Percentiles rank a stretch among this genome's conserved stretches.
These are phyloP conservation scores for Nowickia ferox DNA, from an alignment of 2,888 invertebrate species.

Conservation along the genomic window DNA sequence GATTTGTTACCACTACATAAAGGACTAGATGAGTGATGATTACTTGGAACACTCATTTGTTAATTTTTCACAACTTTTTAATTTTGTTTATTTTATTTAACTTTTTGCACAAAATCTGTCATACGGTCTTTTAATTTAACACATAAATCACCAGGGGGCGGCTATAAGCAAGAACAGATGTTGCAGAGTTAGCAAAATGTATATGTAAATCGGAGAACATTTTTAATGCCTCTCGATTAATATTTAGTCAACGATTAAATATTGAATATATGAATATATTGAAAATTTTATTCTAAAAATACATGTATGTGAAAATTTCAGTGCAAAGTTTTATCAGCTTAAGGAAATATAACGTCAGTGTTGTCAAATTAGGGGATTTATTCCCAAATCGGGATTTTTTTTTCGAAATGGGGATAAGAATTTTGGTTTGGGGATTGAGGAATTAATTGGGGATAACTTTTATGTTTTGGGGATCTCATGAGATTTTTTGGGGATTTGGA, in stretches of 20 bases:
- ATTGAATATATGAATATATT: background rate
- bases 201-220: too few relatives aligned
- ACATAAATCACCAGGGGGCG: slow-evolving; percentile 19
- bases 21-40: slow-evolving; percentile 69
- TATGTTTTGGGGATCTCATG: too few relatives aligned
- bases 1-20: slow-evolving; percentile 74
- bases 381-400: too few relatives aligned
- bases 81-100: slow-evolving; percentile 53
- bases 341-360: too few relatives aligned
- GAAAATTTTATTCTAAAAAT: background rate
- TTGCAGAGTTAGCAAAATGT: background rate
- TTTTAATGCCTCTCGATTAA: too few relatives aligned
- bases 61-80: slow-evolving; percentile 47
- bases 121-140: slow-evolving; percentile 14
- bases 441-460: too few relatives aligned
- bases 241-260: background rate
- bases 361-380: too few relatives aligned
- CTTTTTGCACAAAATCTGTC: slow-evolving; percentile 38
- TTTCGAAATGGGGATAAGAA: too few relatives aligned
- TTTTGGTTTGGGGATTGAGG: too few relatives aligned
- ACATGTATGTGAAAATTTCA: too few relatives aligned
- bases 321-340: too few relatives aligned
- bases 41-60: slow-evolving; percentile 70
- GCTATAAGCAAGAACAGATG: background rate
- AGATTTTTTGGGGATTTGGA: too few relatives aligned